phyloP scores from a whole-genome alignment of 2,888 invertebrate species.

The Limnephilus lunatus region DNA sequence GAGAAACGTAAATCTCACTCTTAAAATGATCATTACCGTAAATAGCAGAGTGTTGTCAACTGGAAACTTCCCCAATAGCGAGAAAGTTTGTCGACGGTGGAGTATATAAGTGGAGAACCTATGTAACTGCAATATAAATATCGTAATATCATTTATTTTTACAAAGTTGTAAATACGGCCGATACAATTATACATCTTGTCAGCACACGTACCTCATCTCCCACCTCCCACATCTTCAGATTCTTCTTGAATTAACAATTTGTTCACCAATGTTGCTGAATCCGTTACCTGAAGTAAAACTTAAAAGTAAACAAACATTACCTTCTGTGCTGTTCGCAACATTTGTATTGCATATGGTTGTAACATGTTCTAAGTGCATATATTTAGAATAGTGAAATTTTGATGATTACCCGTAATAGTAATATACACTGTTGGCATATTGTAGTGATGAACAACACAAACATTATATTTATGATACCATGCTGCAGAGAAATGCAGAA shows the following conservation, averaged over 20 bases:
- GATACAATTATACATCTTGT: background rate
- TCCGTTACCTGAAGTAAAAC: conserved; percentile 6
- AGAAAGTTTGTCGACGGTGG: background rate
- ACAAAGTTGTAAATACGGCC: background rate
- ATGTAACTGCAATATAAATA: background rate
- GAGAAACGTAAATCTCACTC: background rate
- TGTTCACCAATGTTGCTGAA: background rate
- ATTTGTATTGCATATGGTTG: too few species aligned
- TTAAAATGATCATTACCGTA: conserved; percentile 18
- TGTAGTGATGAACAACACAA: background rate
- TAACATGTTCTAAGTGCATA: too few species aligned
- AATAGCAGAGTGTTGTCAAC: conserved; percentile 45
- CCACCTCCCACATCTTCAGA: background rate
- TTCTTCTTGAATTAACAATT: conserved; percentile 28
- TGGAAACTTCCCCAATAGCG: conserved; percentile 30
- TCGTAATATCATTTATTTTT: background rate
- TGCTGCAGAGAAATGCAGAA: background rate
- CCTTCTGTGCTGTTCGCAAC: too few species aligned
- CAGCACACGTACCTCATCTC: background rate
- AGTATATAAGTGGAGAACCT: conserved; percentile 38
- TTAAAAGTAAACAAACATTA: background rate
- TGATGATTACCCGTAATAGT: background rate
- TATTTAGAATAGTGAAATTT: background rate
- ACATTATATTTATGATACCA: background rate
- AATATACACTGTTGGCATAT: background rate